Conservation (phyloP, 37 sponge, comb jelly and placozoan genomes). For the Spongia lamella region DNA sequence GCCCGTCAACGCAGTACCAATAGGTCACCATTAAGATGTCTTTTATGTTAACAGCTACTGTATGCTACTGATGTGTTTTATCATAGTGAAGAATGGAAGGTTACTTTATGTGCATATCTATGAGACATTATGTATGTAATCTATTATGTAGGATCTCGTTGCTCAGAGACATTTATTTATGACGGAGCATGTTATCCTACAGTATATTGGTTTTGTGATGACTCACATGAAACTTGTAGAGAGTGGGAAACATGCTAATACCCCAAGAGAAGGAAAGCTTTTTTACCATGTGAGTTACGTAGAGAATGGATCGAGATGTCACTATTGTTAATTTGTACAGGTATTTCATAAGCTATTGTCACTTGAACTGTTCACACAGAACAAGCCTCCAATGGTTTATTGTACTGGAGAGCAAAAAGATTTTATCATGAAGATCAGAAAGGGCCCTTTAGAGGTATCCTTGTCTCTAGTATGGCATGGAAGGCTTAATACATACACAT, state of each 20-base stretch:
- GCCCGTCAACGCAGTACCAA: neutral
- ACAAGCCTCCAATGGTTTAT: constrained; percentile 35
- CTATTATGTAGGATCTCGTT: neutral
- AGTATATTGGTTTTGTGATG: constrained; percentile 58
- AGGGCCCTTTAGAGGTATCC: constrained; percentile 56
- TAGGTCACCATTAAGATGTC: neutral
- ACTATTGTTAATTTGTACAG: neutral
- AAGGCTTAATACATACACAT: neutral
- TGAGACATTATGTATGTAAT: constrained; percentile 2
- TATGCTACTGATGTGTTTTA: constrained; percentile 26
- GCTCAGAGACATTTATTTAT: constrained; percentile 42
- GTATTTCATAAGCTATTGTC: constrained; percentile 57
- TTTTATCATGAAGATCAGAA: constrained; percentile 56
- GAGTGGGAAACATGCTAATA: constrained; percentile 45
- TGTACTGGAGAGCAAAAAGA: constrained; percentile 41
- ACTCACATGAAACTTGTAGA: constrained; percentile 46
- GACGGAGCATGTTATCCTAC: constrained; percentile 58
- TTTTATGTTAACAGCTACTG: constrained; percentile 6
- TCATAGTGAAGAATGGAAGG: constrained; percentile 45
- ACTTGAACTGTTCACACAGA: constrained; percentile 47
- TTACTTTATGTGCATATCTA: neutral
- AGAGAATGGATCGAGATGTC: neutral
- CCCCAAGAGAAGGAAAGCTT: constrained; percentile 44
- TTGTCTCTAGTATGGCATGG: neutral
- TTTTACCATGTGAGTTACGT: constrained; percentile 48